These are phyloP conservation scores for Tilapia sparmanii DNA, from an alignment of 2,113 vertebrate species.

Conservation along the genomic window DNA sequence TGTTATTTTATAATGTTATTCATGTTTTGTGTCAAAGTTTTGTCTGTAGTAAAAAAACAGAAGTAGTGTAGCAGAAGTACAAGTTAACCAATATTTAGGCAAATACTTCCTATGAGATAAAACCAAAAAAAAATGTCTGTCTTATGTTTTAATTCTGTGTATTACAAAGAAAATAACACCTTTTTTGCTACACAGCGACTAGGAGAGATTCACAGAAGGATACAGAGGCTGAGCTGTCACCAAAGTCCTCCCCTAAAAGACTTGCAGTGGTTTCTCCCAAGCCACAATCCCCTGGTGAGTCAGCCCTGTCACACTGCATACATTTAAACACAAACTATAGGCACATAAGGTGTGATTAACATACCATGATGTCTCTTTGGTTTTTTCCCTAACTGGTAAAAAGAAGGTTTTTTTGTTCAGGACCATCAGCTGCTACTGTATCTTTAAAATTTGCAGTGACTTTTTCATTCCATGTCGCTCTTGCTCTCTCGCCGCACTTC, in stretches of 20 bases:
- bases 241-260: slow-evolving; percentile 81
- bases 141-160: not conserved
- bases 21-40: not conserved
- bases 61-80: not conserved
- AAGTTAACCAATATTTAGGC: not conserved
- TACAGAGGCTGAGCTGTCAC: slow-evolving; percentile 62
- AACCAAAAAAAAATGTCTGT: not conserved
- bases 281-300: slow-evolving; percentile 85
- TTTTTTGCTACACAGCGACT: slow-evolving; percentile 47
- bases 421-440: not conserved
- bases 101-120: not conserved
- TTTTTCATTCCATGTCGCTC: not conserved
- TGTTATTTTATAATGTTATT: not conserved
- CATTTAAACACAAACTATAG: not conserved
- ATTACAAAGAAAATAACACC: not conserved
- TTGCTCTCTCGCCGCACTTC: not conserved
- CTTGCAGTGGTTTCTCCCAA: slow-evolving; percentile 76
- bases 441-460: not conserved
- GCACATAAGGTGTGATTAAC: not conserved
- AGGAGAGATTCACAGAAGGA: slow-evolving; percentile 84
- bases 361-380: not conserved
- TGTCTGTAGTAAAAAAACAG: not conserved
- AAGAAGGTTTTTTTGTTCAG: not conserved
- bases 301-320: not conserved
- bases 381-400: not conserved